These are phyloP conservation scores for Callocephalon fimbriatum DNA, from an alignment of 2,113 vertebrate genomes.

Conservation along the genomic window DNA sequence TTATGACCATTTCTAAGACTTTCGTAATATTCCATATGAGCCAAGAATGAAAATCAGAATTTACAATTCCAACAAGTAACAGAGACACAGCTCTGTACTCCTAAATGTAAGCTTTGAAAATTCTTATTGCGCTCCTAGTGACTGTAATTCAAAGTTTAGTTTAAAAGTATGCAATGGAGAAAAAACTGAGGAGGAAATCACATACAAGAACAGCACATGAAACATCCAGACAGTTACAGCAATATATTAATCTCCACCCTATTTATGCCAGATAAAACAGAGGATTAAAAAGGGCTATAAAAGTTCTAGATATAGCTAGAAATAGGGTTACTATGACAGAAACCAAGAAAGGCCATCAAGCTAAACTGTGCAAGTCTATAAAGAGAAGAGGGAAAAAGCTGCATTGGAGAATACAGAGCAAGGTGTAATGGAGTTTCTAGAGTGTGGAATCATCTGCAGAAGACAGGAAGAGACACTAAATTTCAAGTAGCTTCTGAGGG, in stretches of 20 bases:
- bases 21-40: not conserved
- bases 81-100: not conserved
- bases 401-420: not conserved
- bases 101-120: not conserved
- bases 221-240: not conserved
- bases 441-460: not conserved
- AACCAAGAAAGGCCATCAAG: not conserved
- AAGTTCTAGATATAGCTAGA: not conserved
- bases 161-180: fast-evolving
- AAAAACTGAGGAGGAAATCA: not conserved
- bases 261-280: not conserved
- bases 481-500: not conserved
- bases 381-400: not conserved
- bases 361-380: not conserved
- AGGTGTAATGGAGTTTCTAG: not conserved
- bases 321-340: not conserved
- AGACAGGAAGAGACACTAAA: not conserved
- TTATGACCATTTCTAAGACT: not conserved
- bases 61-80: not conserved
- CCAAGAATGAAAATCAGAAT: not conserved
- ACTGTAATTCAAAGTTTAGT: not conserved
- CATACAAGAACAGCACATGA: not conserved
- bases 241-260: not conserved
- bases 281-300: not conserved
- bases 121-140: not conserved